These are phyloP conservation scores for Bryconaethiops microstoma DNA, from an alignment of 2,797 vertebrate species.

Conservation along the genomic window DNA sequence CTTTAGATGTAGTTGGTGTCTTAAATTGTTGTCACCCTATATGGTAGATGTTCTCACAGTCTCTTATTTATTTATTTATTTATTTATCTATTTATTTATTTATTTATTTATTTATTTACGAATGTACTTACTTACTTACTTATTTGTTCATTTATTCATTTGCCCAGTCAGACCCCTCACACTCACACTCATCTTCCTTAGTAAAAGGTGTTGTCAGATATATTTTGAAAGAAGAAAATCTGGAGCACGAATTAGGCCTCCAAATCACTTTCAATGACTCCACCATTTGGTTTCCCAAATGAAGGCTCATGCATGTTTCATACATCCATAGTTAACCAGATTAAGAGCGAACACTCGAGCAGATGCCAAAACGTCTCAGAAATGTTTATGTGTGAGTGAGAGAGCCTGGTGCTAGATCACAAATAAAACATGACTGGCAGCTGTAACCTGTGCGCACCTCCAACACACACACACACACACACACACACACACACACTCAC, in stretches of 20 bases:
- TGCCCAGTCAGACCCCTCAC: too few relatives aligned
- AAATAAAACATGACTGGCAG: constrained; percentile 96
- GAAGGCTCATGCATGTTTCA: constrained; percentile 69
- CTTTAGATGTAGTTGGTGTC: too few relatives aligned
- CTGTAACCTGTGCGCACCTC: constrained; percentile 77
- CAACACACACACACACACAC: too few relatives aligned
- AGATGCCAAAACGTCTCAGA: constrained; percentile 93
- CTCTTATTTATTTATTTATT: neutral
- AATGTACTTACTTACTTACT: too few relatives aligned
- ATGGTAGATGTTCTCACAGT: too few relatives aligned
- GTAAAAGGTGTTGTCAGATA: neutral
- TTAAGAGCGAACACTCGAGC: constrained; percentile 85
- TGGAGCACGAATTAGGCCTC: neutral
- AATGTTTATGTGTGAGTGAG: constrained; percentile 91
- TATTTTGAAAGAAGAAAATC: neutral
- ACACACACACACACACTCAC: neutral
- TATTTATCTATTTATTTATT: neutral
- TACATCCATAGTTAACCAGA: constrained; percentile 75
- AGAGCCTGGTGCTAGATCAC: constrained; percentile 81
- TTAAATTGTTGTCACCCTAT: too few relatives aligned
- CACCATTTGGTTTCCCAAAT: neutral
- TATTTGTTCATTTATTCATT: too few relatives aligned
- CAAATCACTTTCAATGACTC: neutral
- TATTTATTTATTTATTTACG: neutral
- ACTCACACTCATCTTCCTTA: neutral